Base-by-base conservation (phyloP, 1,140 invertebrate species). In the Camponotus pennsylvanicus region DNA sequence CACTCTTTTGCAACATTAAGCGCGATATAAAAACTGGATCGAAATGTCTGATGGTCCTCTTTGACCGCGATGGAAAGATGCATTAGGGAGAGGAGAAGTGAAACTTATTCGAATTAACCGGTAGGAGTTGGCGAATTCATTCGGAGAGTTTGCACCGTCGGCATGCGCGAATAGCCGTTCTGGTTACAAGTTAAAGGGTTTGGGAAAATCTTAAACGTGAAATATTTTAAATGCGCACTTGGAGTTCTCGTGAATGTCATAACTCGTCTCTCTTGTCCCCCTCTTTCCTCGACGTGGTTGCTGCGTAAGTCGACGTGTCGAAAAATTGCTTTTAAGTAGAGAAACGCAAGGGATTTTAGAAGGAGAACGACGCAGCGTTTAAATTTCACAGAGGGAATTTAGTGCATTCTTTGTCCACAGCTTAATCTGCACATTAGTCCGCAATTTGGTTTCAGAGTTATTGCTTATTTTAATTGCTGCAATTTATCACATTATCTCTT, bases 271-370 rank as follows among this genome's bases (percentile, higher is more conserved):
- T 6, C 45, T 13, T 49, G 13, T 2, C 45, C 13, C 15, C 3
- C 13, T 52, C 3, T 3, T 18, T 8, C 15, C 49, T 15, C 21
- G 27, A n/a, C n/a, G 0, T 42, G 61, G 37, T 71, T 59, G 59
- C 15, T 49, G 49, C 66, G 15, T 80, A 82, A 82, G 78, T 66
- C 21, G 78, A 82, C 78, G 42, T 59, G 79, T 55, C 69, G 79
- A 83, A 83, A 83, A 83, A 83, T 83, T 83, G 69, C 69, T 61
- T 83, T 75, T 61, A 71, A 82, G 79, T 82, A 45, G 79, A 61
- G 67, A 73, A 15, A 34, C 3, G 67, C 18, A 42, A 27, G 18
- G 27, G 55, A 15, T 57, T 80, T 75, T 57, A 80, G 40, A 61
- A 61, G 59, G 66, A 71, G 67, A 59, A 42, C 37, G 64, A 32